Base-by-base conservation (phyloP, 2,888 invertebrate genomes). In the Brachyopa scutellaris region DNA sequence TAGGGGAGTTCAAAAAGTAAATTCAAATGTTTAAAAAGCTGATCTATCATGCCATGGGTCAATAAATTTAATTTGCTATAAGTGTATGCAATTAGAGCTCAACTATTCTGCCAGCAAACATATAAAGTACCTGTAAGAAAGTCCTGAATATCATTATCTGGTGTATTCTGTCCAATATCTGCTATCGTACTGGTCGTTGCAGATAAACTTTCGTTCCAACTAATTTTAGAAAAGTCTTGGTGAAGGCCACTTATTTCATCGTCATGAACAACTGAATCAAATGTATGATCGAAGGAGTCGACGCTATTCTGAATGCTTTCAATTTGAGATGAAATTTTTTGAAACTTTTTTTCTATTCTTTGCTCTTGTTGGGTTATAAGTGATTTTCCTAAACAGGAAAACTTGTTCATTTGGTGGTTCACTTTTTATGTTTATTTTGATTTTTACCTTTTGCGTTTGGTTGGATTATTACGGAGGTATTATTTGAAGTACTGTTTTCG, bases 131-230 rank as follows among this genome's bases (percentile, higher is more conserved):
- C 90, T 90, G 90, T 86, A 70, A 85, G 86, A 80, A 90, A 86
- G 67, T 90, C 90, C 88, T 90, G 90, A 62, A 90, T 88, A 86
- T 90, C 88, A 87, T 87, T 88, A 84, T 90, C 90, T 84, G 90
- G 90, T 42, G 90, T 90, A 85, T 85, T 89, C 84, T 88, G 88
- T 73, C 88, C 90, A 86, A 89, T 85, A 84, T 90, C 90, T 85
- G 88, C 90, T 85, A 88, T 85, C 47, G 88, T 89, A 85, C 88
- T 89, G 47, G 89, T 90, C 17, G 88, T 89, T 40, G 88, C 88
- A 29, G 90, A 90, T 42, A 89, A 85, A 85, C 90, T 90, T 85
- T 90, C 90, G 62, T 90, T 90, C 90, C 90, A 90, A 88, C 90
- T 90, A 72, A 90, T 88, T 87, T 90, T 90, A 11, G 91, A 90